Conservation (phyloP, 2,113 vertebrate species). For the Electrona antarctica region DNA sequence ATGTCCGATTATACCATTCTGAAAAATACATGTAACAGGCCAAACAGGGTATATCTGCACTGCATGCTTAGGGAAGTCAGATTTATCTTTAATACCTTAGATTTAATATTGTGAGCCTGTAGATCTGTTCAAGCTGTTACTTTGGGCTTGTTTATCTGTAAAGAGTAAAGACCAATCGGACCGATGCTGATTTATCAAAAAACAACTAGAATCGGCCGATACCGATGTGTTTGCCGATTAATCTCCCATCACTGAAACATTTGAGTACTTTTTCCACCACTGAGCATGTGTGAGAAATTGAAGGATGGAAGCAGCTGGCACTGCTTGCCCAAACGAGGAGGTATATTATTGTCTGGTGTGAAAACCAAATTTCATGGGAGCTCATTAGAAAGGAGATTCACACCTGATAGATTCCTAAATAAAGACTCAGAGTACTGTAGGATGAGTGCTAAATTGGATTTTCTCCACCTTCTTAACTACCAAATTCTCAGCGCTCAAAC, state of each 20-base stretch:
- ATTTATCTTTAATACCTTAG: too few species aligned
- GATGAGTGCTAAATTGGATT: slow-evolving; percentile 50
- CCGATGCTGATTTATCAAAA: background rate
- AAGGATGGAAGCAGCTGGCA: background rate
- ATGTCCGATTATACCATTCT: slow-evolving; percentile 40
- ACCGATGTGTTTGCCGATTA: too few species aligned
- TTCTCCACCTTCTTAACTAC: slow-evolving; percentile 22
- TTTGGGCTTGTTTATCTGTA: slow-evolving; percentile 1
- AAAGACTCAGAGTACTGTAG: slow-evolving; percentile 55
- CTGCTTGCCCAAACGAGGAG: slow-evolving; percentile 44
- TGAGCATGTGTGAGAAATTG: too few species aligned
- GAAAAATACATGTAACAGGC: too few species aligned
- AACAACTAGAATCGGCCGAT: slow-evolving; percentile 24
- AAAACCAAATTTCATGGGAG: slow-evolving; percentile 79
- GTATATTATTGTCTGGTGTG: slow-evolving; percentile 68
- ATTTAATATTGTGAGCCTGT: too few species aligned
- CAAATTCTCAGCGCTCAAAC: slow-evolving; percentile 23
- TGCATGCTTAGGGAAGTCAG: too few species aligned
- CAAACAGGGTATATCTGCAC: too few species aligned
- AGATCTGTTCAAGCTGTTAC: too few species aligned
- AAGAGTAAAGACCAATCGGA: too few species aligned
- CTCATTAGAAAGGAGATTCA: slow-evolving; percentile 83
- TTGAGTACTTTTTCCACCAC: too few species aligned
- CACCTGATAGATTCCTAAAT: slow-evolving; percentile 71
- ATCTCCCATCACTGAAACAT: too few species aligned